These are phyloP conservation scores for Vombatus ursinus DNA, from an alignment of 2,113 vertebrate genomes.

Conservation along the genomic window DNA sequence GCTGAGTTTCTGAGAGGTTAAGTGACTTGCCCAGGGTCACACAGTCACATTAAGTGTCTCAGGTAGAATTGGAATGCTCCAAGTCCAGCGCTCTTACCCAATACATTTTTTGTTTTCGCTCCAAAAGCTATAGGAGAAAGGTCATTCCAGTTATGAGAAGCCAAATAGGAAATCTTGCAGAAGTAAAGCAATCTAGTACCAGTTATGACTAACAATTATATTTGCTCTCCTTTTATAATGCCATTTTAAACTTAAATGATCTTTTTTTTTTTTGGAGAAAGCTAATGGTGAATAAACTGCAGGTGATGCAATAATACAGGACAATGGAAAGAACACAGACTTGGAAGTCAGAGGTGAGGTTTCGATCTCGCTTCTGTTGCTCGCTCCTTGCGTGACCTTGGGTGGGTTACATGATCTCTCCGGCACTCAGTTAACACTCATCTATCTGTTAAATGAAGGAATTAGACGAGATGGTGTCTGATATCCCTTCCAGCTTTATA, in stretches of 20 bases:
- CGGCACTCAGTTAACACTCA: neutral
- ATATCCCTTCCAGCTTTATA: neutral
- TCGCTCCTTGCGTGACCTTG: neutral
- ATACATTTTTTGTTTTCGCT: neutral
- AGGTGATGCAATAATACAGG: neutral
- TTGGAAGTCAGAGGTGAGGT: neutral
- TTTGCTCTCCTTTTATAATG: neutral
- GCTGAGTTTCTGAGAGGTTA: neutral
- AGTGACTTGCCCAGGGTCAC: neutral
- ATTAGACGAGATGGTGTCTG: neutral
- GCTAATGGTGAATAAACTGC: neutral
- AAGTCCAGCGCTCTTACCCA: neutral
- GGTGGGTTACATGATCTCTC: neutral
- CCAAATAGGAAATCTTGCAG: neutral
- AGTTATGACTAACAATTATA: neutral
- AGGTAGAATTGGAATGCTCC: neutral
- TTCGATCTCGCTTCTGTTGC: neutral
- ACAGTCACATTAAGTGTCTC: neutral
- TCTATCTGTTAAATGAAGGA: neutral
- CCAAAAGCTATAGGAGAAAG: neutral
- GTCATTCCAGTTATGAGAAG: neutral
- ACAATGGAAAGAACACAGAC: neutral
- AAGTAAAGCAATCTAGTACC: neutral
- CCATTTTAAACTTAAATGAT: neutral
- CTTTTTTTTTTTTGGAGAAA: neutral